Conservation (phyloP, 1,140 invertebrate species). For the Pogonomyrmex californicus region DNA sequence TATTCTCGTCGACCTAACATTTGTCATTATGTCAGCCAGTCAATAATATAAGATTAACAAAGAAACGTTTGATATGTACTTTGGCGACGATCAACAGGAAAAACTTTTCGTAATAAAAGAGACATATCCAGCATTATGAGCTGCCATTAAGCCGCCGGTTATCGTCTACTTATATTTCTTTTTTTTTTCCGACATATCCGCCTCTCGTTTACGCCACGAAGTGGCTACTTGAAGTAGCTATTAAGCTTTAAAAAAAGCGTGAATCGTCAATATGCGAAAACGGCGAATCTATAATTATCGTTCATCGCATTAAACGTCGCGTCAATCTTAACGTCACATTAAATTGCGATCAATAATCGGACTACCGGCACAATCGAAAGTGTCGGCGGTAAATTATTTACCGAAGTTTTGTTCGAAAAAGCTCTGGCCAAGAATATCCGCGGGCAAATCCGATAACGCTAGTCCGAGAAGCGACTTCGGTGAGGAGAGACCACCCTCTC, state of each 20-base stretch:
- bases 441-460: constrained; percentile 41
- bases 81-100: constrained; percentile 17
- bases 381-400: constrained; percentile 65
- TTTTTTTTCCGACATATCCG: neutral
- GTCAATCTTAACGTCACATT: neutral
- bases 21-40: constrained; percentile 72
- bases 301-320: constrained; percentile 16
- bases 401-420: constrained; percentile 55
- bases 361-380: constrained; percentile 25
- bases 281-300: constrained; percentile 12
- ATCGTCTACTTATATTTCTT: neutral
- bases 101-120: constrained; percentile 29
- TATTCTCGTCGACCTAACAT: constrained; percentile 78
- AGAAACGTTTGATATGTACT: constrained; percentile 22
- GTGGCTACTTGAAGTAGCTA: neutral
- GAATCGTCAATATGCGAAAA: constrained; percentile 8
- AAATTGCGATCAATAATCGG: constrained; percentile 10
- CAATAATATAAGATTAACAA: constrained; percentile 65
- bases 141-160: constrained; percentile 9
- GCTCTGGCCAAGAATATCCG: neutral
- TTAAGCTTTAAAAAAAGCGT: neutral
- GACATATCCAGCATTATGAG: neutral
- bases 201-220: neutral
- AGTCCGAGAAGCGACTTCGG: constrained; percentile 62
- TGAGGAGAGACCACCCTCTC: constrained; percentile 6